A percentile compares a stretch with the other conserved stretches of the same genome.
Conservation (phyloP, 2,797 vertebrate genomes). For the Muscicapa comitata region DNA sequence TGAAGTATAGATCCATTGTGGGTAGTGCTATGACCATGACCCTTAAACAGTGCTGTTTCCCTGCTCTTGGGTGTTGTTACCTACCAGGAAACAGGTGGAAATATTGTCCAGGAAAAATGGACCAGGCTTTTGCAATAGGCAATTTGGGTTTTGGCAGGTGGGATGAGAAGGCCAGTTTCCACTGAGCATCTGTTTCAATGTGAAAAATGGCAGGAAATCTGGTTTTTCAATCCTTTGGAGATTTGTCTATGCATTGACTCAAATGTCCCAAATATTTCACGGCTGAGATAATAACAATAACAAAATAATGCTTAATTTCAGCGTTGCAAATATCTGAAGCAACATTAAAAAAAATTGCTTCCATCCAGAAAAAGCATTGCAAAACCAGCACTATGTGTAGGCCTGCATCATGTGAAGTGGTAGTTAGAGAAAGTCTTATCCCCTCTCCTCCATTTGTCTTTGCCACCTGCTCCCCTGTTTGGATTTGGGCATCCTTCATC, state of each 20-base stretch:
- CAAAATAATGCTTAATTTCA: neutral
- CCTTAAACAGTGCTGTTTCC: neutral
- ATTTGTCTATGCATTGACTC: neutral
- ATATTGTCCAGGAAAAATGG: neutral
- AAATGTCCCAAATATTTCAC: neutral
- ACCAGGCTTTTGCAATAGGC: neutral
- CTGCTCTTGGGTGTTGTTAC: neutral
- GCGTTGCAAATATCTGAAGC: neutral
- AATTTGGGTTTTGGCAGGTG: neutral
- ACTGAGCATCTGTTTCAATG: neutral
- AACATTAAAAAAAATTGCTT: neutral
- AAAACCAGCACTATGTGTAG: neutral
- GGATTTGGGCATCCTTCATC: neutral
- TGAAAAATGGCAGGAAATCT: conserved; percentile 34
- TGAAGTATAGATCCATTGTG: neutral
- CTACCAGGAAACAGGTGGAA: conserved; percentile 60
- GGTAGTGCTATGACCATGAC: neutral
- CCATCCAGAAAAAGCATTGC: neutral
- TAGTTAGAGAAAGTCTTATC: neutral
- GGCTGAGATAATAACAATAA: neutral
- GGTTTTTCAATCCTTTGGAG: neutral
- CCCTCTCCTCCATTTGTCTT: neutral
- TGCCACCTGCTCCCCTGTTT: neutral
- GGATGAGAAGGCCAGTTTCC: neutral
- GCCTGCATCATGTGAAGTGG: neutral